phyloP scores from a whole-genome alignment of 1,140 invertebrate species.

The Coelopa frigida region DNA sequence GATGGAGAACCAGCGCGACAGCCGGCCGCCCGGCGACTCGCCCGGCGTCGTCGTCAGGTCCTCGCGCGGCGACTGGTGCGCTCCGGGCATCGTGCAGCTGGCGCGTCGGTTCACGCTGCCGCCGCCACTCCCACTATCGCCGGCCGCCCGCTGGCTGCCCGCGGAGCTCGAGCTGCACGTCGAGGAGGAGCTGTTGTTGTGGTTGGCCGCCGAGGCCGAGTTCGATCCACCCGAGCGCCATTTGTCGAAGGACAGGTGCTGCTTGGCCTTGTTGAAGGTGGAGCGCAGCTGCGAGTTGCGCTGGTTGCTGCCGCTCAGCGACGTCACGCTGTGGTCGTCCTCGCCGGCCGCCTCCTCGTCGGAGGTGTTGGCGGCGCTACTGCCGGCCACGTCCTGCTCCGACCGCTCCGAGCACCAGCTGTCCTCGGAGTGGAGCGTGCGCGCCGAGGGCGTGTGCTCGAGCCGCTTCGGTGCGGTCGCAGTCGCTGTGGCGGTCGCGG shows the following conservation, averaged over 20 bases:
- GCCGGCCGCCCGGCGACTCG: conserved; percentile 59
- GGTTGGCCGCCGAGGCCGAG: conserved; percentile 8
- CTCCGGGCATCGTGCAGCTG: conserved; percentile 42
- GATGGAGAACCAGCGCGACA: conserved; percentile 79
- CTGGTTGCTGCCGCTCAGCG: conserved; percentile 30
- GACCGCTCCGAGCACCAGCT: conserved; percentile 19
- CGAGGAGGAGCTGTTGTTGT: conserved; percentile 56
- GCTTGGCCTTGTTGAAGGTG: conserved; percentile 44
- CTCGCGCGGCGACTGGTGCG: conserved; percentile 25
- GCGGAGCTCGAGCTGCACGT: conserved; percentile 58
- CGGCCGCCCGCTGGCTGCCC: conserved; percentile 27
- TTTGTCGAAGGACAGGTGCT: conserved; percentile 46
- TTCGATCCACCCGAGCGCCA: conserved; percentile 33
- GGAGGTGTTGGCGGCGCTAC: conserved; percentile 6
- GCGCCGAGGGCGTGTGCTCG: conserved; percentile 15
- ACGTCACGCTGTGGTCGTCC: conserved; percentile 39
- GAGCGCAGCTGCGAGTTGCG: conserved; percentile 44
- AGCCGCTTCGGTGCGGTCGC: conserved; percentile 12
- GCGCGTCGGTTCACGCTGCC: conserved; percentile 34
- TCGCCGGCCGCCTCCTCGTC: conserved; percentile 24
- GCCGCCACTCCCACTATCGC: conserved; percentile 47
- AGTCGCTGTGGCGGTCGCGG: conserved; percentile 8
- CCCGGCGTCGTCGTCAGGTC: conserved; percentile 47
- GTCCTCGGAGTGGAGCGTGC: conserved; percentile 14
- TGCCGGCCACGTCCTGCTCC: conserved; percentile 5